Base-by-base conservation (phyloP, 1,140 invertebrate species). In the Zaprionus gabonicus region DNA sequence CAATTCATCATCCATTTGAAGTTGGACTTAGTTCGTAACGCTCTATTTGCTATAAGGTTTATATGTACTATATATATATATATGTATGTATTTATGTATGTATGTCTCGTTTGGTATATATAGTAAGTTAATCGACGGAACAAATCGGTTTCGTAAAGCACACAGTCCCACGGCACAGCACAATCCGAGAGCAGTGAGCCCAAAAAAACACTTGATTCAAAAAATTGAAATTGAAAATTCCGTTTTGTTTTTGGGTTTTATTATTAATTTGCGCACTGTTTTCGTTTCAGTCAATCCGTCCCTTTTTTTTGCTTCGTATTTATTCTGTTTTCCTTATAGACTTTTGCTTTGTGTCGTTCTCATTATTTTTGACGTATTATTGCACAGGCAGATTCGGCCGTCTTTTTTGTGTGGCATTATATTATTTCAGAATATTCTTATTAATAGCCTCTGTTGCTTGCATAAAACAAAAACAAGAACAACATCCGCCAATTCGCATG, bases 1-100 rank as follows among this genome's bases (percentile, higher is more conserved):
- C 88, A 97, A 93, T 94, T 97, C 96, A 95, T 97, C 97, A 95
- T 97, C 97, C 97, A 97, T 97, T 80, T 71, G 74, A 82, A 82
- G 57, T 27, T 64, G n/a, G 41, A 46, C n/a, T 46, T 46, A n/a
- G 41, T 46, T 46, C 38, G 38, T 41, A 17, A 46, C 10, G 41
- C 28, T 66, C 25, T 62, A 20, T 62, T 31, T 38, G 13, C 34
- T 71, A 15, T 17, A 12, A 34, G 31, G 31, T 34, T 34, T 34
- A 34, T 10, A 34, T 34, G 9, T 34, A 34, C 31, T 66, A 17
- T 13, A n/a, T 65, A 17, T 13, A n/a, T 65, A 17, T 27, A 23
- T 27, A 13, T 58, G 38, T 58, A 13, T 27, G 28, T 53, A 31
- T 17, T 34, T 34, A 13, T 56, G 36, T 28, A 23, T 55, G 17